phyloP scores from a whole-genome alignment of 2,888 invertebrate genomes.

The Drosophila heteroneura region DNA sequence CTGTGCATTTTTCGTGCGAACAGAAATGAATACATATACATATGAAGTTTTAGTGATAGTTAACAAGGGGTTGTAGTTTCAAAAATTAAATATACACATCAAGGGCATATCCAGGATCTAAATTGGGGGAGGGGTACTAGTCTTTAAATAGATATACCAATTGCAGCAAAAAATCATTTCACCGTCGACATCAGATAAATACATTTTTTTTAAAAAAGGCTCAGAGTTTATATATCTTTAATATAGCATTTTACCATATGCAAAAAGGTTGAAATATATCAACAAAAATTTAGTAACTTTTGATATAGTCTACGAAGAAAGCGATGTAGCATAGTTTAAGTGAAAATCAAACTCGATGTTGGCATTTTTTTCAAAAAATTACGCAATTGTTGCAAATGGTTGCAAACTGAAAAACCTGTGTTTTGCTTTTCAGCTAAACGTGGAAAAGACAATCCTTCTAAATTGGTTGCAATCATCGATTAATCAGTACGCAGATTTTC shows the following conservation, averaged over 20 bases:
- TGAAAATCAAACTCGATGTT: not conserved
- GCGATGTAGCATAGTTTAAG: too few relatives aligned
- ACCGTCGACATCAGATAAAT: not conserved
- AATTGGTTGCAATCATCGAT: not conserved
- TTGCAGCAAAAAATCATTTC: not conserved
- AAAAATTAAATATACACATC: not conserved
- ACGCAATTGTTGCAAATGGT: too few relatives aligned
- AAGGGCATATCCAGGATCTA: not conserved
- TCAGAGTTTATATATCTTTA: too few relatives aligned
- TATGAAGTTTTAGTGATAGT: not conserved
- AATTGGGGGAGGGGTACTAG: not conserved
- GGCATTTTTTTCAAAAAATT: not conserved
- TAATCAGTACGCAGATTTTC: not conserved
- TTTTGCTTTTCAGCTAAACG: not conserved
- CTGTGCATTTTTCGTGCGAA: constrained; percentile 37
- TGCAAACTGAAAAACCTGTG: not conserved
- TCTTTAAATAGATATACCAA: not conserved
- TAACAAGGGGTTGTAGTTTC: not conserved
- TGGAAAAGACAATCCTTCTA: not conserved
- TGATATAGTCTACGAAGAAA: too few relatives aligned
- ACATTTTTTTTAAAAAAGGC: not conserved
- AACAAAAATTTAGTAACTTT: not conserved
- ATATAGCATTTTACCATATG: not conserved
- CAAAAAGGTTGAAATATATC: not conserved
- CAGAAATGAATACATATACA: not conserved